Percentiles rank a stretch among this genome's conserved stretches.
Conservation (phyloP, 2,888 invertebrate genomes). For the Volucella inanis region DNA sequence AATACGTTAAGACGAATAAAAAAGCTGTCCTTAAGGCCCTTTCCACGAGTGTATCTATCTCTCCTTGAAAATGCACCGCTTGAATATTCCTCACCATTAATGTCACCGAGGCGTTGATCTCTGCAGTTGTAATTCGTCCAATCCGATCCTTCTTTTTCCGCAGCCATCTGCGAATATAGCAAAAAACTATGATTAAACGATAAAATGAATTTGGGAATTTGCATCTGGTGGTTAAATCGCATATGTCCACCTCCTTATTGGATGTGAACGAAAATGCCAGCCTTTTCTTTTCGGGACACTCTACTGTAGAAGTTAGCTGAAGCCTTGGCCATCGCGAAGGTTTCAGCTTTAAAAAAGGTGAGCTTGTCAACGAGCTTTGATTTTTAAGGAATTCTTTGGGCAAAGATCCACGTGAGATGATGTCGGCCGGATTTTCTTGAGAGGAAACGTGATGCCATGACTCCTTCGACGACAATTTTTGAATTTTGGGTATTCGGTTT, state of each 20-base stretch:
- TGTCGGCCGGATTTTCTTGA: constrained; percentile 77
- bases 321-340: too few species aligned
- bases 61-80: too few species aligned
- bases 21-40: neutral
- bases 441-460: constrained; percentile 77
- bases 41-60: neutral
- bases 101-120: neutral
- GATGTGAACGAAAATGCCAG: neutral
- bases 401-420: too few species aligned
- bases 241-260: neutral
- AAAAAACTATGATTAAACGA: neutral
- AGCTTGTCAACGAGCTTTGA: too few species aligned
- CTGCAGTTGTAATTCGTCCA: neutral
- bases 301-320: too few species aligned
- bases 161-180: neutral
- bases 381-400: too few species aligned
- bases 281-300: too few species aligned
- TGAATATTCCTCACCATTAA: neutral
- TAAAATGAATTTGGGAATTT: neutral
- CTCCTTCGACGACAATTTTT: constrained; percentile 71
- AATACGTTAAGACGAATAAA: neutral
- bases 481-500: constrained; percentile 77
- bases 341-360: too few species aligned
- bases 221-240: neutral
- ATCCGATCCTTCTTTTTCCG: too few species aligned